Percentiles rank a stretch among this genome's conserved stretches.
Evolutionary conservation across 2,113 vertebrate genomes (phyloP).

Genomic region (Ophiodon elongatus): DNA sequence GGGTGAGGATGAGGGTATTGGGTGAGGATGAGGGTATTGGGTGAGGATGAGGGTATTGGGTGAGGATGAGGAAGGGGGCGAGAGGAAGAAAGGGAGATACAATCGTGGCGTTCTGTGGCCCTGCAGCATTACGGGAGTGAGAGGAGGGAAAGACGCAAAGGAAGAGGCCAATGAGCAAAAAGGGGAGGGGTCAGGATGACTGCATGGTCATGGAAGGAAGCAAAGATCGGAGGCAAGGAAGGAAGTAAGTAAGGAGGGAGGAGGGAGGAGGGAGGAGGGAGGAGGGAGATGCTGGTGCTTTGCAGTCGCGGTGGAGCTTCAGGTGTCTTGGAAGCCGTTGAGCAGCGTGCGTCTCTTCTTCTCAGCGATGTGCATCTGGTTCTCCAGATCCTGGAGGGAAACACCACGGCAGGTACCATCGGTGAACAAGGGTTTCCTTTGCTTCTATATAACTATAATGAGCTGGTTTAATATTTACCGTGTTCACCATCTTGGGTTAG

Average conservation of each 20-base stretch:
- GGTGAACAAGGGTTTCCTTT: too few species aligned
- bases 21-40: too few species aligned
- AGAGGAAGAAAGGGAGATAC: slow-evolving; percentile 44
- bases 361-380: slow-evolving; percentile 99
- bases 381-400: slow-evolving; percentile 99
- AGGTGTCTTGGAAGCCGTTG: slow-evolving; percentile 99
- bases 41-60: too few species aligned
- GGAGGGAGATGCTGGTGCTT: slow-evolving; percentile 74
- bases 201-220: slow-evolving; percentile 56
- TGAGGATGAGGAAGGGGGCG: too few species aligned
- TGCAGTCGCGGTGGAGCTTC: slow-evolving; percentile 74
- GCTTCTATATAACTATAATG: background rate
- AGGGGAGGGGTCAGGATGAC: slow-evolving; percentile 31
- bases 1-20: too few species aligned
- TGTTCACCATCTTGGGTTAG: background rate
- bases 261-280: slow-evolving; percentile 36
- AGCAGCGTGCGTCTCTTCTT: slow-evolving; percentile 98
- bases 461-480: background rate
- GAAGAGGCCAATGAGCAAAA: slow-evolving; percentile 41
- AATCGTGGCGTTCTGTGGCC: slow-evolving; percentile 75
- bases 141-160: slow-evolving; percentile 35
- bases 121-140: slow-evolving; percentile 67
- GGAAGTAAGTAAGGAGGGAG: background rate
- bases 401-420: too few species aligned
- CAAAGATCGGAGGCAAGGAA: slow-evolving; percentile 32